phyloP scores from a whole-genome alignment of 35 echinoderm and acorn worm genomes.

The Ophioderma brevispina region DNA sequence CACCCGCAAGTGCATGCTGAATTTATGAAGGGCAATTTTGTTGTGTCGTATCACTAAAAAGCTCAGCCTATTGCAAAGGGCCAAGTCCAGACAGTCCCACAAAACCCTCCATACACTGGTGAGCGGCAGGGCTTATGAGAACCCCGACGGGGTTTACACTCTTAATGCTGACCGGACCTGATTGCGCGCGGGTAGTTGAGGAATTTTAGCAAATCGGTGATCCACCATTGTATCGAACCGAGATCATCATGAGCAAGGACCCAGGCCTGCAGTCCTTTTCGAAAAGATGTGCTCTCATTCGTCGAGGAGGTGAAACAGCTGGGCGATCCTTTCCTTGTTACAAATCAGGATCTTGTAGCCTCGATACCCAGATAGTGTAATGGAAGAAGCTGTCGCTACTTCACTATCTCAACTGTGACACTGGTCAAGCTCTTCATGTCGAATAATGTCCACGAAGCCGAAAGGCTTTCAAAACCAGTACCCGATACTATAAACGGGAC shows the following conservation, averaged over 20 bases:
- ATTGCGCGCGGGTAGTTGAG: too few relatives aligned
- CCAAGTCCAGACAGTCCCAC: slow-evolving; percentile 65
- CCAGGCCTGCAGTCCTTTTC: slow-evolving; percentile 10
- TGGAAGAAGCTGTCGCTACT: slow-evolving; percentile 44
- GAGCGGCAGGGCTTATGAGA: slow-evolving; percentile 55
- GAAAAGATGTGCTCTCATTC: slow-evolving; percentile 30
- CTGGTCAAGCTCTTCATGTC: too few relatives aligned
- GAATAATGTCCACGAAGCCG: too few relatives aligned
- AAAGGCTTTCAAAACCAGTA: too few relatives aligned
- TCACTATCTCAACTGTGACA: too few relatives aligned
- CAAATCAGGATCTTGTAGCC: slow-evolving; percentile 34
- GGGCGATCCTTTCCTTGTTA: slow-evolving; percentile 33
- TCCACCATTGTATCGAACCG: slow-evolving; percentile 2
- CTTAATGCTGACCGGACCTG: slow-evolving; percentile 53
- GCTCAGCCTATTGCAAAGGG: slow-evolving; percentile 65
- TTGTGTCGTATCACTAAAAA: slow-evolving; percentile 38
- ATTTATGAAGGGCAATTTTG: slow-evolving; percentile 37
- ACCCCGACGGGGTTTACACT: slow-evolving; percentile 30
- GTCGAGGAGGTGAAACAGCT: slow-evolving; percentile 32
- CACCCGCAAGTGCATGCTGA: too few relatives aligned
- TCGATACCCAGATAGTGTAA: slow-evolving; percentile 35
- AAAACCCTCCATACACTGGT: slow-evolving; percentile 38
- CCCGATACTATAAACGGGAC: too few relatives aligned
- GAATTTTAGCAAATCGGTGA: background rate
- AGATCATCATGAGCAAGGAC: slow-evolving; percentile 31